Conservation (phyloP, 2,888 invertebrate genomes). For the Plagodis dolabraria region DNA sequence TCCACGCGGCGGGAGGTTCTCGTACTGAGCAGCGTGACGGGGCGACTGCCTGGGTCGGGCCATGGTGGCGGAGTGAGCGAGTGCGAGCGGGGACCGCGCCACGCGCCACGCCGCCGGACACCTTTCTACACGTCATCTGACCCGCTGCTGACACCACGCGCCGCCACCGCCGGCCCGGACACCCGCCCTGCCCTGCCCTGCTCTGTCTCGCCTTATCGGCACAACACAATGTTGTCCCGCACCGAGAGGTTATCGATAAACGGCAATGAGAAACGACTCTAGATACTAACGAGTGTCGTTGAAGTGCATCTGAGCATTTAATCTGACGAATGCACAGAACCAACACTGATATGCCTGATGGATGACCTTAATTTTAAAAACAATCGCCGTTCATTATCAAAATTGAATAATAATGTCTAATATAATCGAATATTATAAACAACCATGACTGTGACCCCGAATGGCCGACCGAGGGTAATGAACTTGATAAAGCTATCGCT, state of each 20-base stretch:
- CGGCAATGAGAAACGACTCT: neutral
- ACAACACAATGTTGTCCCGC: neutral
- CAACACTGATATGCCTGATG: too few relatives aligned
- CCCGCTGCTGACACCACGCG: constrained; percentile 37
- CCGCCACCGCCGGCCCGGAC: constrained; percentile 28
- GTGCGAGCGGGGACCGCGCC: constrained; percentile 43
- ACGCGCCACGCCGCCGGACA: constrained; percentile 26
- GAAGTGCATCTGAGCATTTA: too few relatives aligned
- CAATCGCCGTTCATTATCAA: neutral
- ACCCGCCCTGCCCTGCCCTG: constrained; percentile 10
- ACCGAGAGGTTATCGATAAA: constrained; percentile 22
- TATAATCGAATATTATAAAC: constrained; percentile 1
- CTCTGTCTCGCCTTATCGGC: constrained; percentile 7
- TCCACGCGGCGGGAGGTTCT: constrained; percentile 77
- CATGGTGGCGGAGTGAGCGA: constrained; percentile 78
- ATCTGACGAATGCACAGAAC: too few relatives aligned
- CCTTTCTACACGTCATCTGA: neutral
- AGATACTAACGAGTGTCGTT: neutral
- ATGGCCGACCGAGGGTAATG: constrained; percentile 12
- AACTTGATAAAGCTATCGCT: constrained; percentile 31
- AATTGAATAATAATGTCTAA: neutral
- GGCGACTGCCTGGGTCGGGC: constrained; percentile 81
- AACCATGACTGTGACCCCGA: constrained; percentile 9
- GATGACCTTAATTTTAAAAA: too few relatives aligned
- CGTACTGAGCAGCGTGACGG: constrained; percentile 74